phyloP scores from a whole-genome alignment of 1,140 invertebrate genomes.

The Lanistes nyassanus region DNA sequence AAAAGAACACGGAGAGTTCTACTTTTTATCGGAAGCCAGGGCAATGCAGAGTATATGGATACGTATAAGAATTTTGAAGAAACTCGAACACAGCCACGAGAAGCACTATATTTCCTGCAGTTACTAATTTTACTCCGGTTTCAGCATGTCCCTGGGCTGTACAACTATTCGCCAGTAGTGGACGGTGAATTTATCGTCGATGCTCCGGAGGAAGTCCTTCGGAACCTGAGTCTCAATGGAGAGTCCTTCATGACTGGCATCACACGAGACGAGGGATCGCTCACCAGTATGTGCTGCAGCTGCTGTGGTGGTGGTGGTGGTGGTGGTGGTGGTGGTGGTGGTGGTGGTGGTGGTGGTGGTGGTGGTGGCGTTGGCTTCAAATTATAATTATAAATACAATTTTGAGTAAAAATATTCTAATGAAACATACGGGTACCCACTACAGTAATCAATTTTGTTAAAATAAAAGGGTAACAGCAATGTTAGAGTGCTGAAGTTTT shows the following conservation, averaged over 20 bases:
- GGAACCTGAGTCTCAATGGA: conserved; percentile 31
- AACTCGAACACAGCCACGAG: too few species aligned
- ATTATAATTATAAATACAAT: too few species aligned
- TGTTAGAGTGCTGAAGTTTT: background rate
- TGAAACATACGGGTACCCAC: too few species aligned
- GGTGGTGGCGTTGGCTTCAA: too few species aligned
- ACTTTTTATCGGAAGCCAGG: too few species aligned
- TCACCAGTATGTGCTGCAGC: conserved; percentile 29
- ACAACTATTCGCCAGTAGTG: conserved; percentile 43
- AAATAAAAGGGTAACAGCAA: background rate
- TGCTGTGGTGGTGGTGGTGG: background rate
- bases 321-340: background rate
- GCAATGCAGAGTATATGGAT: too few species aligned
- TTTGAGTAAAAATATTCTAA: too few species aligned
- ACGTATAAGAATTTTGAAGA: too few species aligned
- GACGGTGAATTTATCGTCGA: conserved; percentile 33
- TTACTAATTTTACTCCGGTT: too few species aligned
- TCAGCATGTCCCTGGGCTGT: conserved; percentile 32
- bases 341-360: background rate
- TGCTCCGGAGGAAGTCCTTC: conserved; percentile 22
- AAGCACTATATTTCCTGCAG: too few species aligned
- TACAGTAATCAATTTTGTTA: too few species aligned
- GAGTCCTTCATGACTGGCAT: conserved; percentile 42
- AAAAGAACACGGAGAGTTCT: too few species aligned
- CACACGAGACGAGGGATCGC: conserved; percentile 45